Base-by-base conservation (phyloP, 2,797 vertebrate species). In the Sus cebifrons region DNA sequence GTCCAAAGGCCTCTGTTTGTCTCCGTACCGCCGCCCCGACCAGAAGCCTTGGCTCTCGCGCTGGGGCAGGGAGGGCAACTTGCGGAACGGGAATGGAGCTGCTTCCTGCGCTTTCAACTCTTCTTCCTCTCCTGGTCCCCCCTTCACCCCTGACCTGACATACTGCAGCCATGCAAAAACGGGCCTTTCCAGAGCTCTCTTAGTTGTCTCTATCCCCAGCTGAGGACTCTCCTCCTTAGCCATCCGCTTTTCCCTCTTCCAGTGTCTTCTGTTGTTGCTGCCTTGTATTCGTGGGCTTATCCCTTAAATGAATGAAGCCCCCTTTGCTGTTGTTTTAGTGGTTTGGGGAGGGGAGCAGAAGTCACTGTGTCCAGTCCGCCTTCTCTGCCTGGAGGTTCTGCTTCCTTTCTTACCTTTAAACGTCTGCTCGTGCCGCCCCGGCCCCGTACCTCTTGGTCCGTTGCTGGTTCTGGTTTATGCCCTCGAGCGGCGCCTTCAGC, bases 171-270 rank as follows among this genome's bases (percentile, higher is more conserved):
- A 25, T 68, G 1, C 20, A 3, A 2, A 4, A 68, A 74, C 6
- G 32, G 78, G 64, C n/a, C 78, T 84, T 81, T 44, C 11, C 32
- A 86, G 81, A 73, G n/a, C 21, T 29, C 86, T 95, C 71, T 78
- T 49, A 49, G 20, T 14, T 14, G 65, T 65, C 3, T 15, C 16
- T 5, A 3, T 18, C 7, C 4, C 13, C 36, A 16, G 17, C 5
- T 75, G 56, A 60, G 20, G 25, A 62, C 54, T 75, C 21, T 32
- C 36, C 15, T 70, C 18, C 85, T 36, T 49, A 20, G 14, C 68
- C 70, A 60, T 54, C 17, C n/a, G 21, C 84, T 87, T 74, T 40
- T 86, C 49, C 27, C 11, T 32, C 91, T 82, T 74, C 29, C 27
- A 29, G 23, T 56, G 68, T 70, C 68, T 52, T 82, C 40, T 29